Evolutionary conservation across 2,888 invertebrate genomes (phyloP).

Genomic region (Lypha dubia): DNA sequence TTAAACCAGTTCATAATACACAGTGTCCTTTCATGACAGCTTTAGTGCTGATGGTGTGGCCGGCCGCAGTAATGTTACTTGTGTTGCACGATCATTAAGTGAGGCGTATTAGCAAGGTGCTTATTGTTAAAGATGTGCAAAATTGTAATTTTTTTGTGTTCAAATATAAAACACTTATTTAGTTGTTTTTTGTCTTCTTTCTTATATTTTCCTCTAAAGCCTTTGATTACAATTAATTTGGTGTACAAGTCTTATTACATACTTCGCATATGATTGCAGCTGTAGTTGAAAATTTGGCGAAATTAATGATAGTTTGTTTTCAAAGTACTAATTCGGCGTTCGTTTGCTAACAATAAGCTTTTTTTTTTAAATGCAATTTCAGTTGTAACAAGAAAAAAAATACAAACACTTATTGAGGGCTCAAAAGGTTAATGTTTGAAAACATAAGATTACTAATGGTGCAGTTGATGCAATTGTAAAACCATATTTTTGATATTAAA

Average conservation of each 20-base stretch:
- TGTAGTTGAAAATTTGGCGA: constrained; percentile 47
- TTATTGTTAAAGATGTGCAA: constrained; percentile 70
- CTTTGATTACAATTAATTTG: constrained; percentile 67
- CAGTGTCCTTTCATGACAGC: constrained; percentile 47
- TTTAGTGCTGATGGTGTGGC: constrained; percentile 27
- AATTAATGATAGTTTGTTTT: constrained; percentile 53
- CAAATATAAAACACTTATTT: constrained; percentile 33
- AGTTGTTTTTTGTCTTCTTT: too few species aligned
- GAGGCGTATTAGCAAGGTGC: constrained; percentile 72
- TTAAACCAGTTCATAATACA: constrained; percentile 33
- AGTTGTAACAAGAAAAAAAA: not conserved
- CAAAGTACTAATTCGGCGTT: not conserved
- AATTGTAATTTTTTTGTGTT: constrained; percentile 49
- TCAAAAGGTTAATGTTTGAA: constrained; percentile 39
- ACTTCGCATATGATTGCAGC: constrained; percentile 56
- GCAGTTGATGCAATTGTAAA: not conserved
- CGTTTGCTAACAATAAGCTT: not conserved
- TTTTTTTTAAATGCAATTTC: not conserved
- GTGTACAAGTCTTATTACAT: constrained; percentile 45
- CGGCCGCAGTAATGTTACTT: not conserved
- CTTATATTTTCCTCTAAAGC: constrained; percentile 1
- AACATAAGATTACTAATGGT: constrained; percentile 4
- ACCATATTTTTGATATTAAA: constrained; percentile 48
- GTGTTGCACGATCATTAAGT: constrained; percentile 59
- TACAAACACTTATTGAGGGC: constrained; percentile 6